Evolutionary conservation across 2,797 vertebrate species (phyloP).

Genomic region (Spinibarbus caldwelli): DNA sequence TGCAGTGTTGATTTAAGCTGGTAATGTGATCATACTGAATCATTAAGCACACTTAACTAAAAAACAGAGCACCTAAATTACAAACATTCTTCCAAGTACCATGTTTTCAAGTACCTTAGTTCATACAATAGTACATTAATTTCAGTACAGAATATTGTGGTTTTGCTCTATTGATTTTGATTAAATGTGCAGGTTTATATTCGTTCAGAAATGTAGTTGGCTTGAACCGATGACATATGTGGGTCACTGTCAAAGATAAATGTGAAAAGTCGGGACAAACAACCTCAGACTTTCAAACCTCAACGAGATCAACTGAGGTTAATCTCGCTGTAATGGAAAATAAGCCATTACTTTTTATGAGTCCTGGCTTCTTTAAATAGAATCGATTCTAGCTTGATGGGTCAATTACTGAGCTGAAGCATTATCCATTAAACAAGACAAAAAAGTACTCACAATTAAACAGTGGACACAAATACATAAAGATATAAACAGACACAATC

Average conservation of each 20-base stretch:
- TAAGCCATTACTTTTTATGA: constrained; percentile 14
- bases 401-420: background rate
- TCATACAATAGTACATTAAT: background rate
- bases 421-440: background rate
- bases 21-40: background rate
- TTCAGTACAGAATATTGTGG: background rate
- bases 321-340: background rate
- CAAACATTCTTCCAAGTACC: background rate
- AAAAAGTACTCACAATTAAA: background rate
- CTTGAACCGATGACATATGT: background rate
- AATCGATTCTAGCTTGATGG: constrained; percentile 2
- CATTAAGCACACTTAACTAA: background rate
- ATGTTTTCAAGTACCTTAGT: background rate
- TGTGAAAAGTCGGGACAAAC: background rate
- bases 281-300: background rate
- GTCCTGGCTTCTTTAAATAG: background rate
- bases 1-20: background rate
- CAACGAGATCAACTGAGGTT: background rate
- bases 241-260: constrained; percentile 12
- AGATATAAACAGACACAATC: background rate
- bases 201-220: background rate
- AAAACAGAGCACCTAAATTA: background rate
- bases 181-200: background rate
- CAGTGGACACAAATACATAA: background rate
- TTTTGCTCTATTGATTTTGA: background rate